Conservation (phyloP, 1,140 invertebrate genomes). For the Diachasmimorpha longicaudata region DNA sequence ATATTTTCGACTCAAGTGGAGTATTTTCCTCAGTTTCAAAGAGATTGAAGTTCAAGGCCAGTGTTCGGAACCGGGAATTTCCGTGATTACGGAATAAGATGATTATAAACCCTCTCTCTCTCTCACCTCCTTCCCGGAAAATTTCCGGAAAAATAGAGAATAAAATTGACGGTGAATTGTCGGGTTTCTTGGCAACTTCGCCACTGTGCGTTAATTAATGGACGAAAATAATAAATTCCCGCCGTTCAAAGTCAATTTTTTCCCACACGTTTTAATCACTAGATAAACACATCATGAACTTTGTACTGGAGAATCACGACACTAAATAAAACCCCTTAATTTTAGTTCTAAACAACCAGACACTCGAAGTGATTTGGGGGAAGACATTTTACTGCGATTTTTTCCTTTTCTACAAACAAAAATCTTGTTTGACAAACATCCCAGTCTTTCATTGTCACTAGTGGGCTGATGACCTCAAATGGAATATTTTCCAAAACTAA, state of each 20-base stretch:
- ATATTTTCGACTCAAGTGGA: background rate
- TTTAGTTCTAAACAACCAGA: too few species aligned
- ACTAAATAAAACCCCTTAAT: background rate
- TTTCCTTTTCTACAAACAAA: too few species aligned
- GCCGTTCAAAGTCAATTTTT: constrained; percentile 5
- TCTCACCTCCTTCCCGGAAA: too few species aligned
- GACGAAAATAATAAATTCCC: background rate
- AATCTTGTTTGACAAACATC: too few species aligned
- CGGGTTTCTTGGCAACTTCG: background rate
- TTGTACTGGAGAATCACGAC: background rate
- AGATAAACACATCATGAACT: background rate
- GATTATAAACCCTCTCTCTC: too few species aligned
- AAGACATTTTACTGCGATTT: too few species aligned
- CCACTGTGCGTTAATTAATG: background rate
- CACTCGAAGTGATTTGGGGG: too few species aligned
- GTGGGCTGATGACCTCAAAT: background rate
- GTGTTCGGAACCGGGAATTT: too few species aligned
- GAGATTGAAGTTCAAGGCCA: too few species aligned
- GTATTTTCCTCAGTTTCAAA: background rate
- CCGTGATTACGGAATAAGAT: too few species aligned
- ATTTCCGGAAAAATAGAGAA: background rate
- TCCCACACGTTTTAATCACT: background rate
- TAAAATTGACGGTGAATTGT: background rate
- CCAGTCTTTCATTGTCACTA: background rate
- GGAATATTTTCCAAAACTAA: background rate